Base-by-base conservation (phyloP, 2,888 invertebrate species). In the Hyposoter dolosus region DNA sequence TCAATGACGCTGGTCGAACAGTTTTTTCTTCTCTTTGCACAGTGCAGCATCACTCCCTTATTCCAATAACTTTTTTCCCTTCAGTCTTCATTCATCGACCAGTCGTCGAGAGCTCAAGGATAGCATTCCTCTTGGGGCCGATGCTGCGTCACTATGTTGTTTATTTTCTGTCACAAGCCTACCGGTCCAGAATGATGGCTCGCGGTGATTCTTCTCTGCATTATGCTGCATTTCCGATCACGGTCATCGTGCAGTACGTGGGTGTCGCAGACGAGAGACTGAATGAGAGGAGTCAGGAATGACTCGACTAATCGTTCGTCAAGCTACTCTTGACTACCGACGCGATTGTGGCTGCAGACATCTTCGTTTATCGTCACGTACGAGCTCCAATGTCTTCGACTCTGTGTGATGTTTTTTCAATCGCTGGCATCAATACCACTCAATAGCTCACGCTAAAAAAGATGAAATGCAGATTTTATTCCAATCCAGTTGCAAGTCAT, bases 71-170 rank as follows among this genome's bases (percentile, higher is more conserved):
- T 56, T 56, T 50, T 35, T 56, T 35, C 60, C n/a, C 19, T 69
- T 9, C 35, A 50, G 28, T 32, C 45, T 72, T 72, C 78, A 82
- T 84, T 86, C 82, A 83, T 83, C 74, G 80, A 81, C 28, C 50
- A 65, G 71, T 75, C 65, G 74, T 23, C 86, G 50, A 69, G 81
- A 77, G 50, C 78, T 63, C 72, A 35, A 76, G 76, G 78, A 68
- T 76, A 35, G 12, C 53, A 28, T 43, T 56, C 47, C 40, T 68
- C 68, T 47, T 47, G 74, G 43, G 47, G 47, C 78, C 7, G 75
- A 72, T 91, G 93, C 92, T 88, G 91, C 91, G 92, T 93, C 93
- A 93, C 90, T 91, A 90, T 92, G 92, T 92, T 92, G 91, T 91
- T 92, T 91, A 92, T 92, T 91, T 90, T 84, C 89, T 89, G 89